Evolutionary conservation across 1,140 invertebrate species (phyloP).

Genomic region (Drosophila biarmipes): DNA sequence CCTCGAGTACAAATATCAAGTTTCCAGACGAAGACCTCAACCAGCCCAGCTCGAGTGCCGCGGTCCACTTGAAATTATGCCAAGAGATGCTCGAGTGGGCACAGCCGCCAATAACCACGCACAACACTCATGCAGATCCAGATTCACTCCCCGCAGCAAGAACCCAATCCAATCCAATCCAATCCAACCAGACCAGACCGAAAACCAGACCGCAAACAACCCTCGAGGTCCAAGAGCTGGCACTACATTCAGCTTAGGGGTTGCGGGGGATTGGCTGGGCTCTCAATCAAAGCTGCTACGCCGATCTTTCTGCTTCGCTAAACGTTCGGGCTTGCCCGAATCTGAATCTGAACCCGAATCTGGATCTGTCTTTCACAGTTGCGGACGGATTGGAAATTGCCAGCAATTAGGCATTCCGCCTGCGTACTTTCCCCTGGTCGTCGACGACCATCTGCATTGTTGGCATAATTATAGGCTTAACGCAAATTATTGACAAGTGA

Average conservation of each 20-base stretch:
- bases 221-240: constrained; percentile 57
- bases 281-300: constrained; percentile 66
- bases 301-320: constrained; percentile 72
- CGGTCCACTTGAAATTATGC: constrained; percentile 50
- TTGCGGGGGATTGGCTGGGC: constrained; percentile 35
- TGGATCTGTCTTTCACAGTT: constrained; percentile 36
- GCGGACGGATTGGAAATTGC: constrained; percentile 59
- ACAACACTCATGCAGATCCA: constrained; percentile 40
- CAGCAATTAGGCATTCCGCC: constrained; percentile 66
- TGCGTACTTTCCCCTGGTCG: constrained; percentile 31
- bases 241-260: constrained; percentile 47
- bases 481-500: constrained; percentile 73
- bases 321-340: constrained; percentile 26
- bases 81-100: constrained; percentile 51
- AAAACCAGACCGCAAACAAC: constrained; percentile 60
- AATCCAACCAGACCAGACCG: neutral
- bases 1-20: constrained; percentile 26
- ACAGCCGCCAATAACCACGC: constrained; percentile 50
- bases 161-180: constrained; percentile 1
- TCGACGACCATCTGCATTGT: constrained; percentile 55
- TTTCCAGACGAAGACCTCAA: constrained; percentile 37
- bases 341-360: neutral
- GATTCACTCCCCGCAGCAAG: constrained; percentile 11
- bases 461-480: constrained; percentile 76
- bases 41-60: constrained; percentile 33